Conservation (phyloP, 92 coral and sea anemone species). For the Desmophyllum pertusum region DNA sequence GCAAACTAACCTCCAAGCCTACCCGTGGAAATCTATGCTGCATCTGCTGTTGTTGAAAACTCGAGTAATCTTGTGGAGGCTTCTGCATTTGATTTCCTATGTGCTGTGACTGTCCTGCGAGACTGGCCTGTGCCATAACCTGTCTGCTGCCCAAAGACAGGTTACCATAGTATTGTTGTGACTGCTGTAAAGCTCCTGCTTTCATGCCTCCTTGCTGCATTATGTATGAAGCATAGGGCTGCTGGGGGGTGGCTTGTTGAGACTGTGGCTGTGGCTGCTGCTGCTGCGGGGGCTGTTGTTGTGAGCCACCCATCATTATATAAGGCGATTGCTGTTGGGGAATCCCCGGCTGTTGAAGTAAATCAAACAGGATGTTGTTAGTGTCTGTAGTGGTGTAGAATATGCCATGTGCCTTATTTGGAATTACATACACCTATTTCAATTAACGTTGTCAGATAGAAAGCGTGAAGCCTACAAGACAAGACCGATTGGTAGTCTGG, state of each 20-base stretch:
- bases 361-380: not conserved
- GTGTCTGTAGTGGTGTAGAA: no score
- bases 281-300: conserved; percentile 50
- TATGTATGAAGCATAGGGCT: conserved; percentile 58
- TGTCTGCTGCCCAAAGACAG: conserved; percentile 65
- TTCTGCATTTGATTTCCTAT: conserved; percentile 64
- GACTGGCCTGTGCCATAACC: conserved; percentile 33
- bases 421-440: no score
- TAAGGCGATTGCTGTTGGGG: conserved; percentile 72
- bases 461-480: no score
- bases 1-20: not conserved
- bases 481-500: no score
- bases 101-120: conserved; percentile 59
- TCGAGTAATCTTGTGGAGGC: conserved; percentile 65
- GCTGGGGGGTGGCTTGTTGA: conserved; percentile 38
- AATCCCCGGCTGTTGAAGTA: conserved; percentile 51
- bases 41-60: conserved; percentile 78
- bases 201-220: conserved; percentile 68
- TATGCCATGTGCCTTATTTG: no score
- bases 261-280: conserved; percentile 59
- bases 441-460: no score
- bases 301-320: conserved; percentile 57
- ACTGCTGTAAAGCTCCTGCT: conserved; percentile 51
- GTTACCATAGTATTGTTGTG: conserved; percentile 70
- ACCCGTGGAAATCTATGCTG: conserved; percentile 75